These are phyloP conservation scores for Phocides pigmalion DNA, from an alignment of 1,140 invertebrate genomes.

Conservation along the genomic window DNA sequence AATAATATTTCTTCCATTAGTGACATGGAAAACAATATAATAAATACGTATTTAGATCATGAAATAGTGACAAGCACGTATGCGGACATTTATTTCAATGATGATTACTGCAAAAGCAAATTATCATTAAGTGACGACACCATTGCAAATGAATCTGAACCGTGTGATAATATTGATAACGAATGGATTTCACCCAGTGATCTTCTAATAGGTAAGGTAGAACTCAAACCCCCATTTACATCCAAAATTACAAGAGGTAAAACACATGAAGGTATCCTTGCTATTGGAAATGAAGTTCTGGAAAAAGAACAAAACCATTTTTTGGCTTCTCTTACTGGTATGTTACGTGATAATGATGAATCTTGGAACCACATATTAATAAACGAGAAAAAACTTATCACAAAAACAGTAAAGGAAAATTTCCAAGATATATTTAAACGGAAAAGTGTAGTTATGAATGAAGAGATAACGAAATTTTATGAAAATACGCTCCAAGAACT, in stretches of 20 bases:
- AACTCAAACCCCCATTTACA: slow-evolving; percentile 69
- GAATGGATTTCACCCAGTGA: slow-evolving; percentile 75
- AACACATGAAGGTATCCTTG: slow-evolving; percentile 69
- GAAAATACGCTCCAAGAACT: slow-evolving; percentile 62
- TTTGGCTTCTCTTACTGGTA: slow-evolving; percentile 42
- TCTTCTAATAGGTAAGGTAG: slow-evolving; percentile 61
- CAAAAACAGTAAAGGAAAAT: slow-evolving; percentile 51
- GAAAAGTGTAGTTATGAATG: slow-evolving; percentile 64
- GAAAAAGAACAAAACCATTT: slow-evolving; percentile 53
- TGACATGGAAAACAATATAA: slow-evolving; percentile 55
- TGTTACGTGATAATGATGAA: slow-evolving; percentile 63
- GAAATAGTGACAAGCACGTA: slow-evolving; percentile 63
- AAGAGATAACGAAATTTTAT: slow-evolving; percentile 64
- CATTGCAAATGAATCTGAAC: slow-evolving; percentile 13
- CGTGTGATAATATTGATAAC: slow-evolving; percentile 21
- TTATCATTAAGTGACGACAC: neutral
- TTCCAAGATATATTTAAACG: slow-evolving; percentile 57
- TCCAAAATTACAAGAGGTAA: slow-evolving; percentile 74
- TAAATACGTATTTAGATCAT: slow-evolving; percentile 42
- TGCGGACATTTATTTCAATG: slow-evolving; percentile 63
- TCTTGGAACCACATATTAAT: slow-evolving; percentile 63
- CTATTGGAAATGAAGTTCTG: slow-evolving; percentile 62
- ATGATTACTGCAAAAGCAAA: slow-evolving; percentile 46
- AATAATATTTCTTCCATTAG: neutral
- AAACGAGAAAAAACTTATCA: slow-evolving; percentile 54